Evolutionary conservation across 2,797 vertebrate genomes (phyloP).

Genomic region (Diceros bicornis): DNA sequence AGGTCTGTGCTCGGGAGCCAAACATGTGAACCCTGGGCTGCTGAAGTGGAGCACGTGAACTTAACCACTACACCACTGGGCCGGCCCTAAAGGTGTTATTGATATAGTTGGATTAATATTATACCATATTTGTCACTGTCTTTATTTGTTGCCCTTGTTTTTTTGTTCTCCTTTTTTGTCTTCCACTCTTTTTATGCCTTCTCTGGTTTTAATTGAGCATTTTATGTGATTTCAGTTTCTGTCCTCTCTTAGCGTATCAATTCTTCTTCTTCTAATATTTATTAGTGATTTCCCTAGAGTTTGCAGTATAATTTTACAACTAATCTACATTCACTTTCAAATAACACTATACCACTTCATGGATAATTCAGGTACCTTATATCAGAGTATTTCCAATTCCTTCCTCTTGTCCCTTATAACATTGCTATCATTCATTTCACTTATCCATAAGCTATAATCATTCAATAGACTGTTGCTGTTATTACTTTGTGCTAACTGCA

Average conservation of each 20-base stretch:
- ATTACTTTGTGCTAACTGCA: background rate
- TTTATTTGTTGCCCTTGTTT: background rate
- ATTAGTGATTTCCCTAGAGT: background rate
- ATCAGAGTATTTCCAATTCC: background rate
- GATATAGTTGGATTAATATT: background rate
- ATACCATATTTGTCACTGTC: background rate
- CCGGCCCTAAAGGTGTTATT: background rate
- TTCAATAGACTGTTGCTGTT: background rate
- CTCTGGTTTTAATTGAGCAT: background rate
- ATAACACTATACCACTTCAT: background rate
- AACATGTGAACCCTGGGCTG: too few species aligned
- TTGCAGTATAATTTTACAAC: background rate
- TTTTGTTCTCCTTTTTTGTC: background rate
- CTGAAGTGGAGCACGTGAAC: too few species aligned
- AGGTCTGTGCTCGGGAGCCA: too few species aligned
- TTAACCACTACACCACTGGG: too few species aligned
- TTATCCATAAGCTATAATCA: background rate
- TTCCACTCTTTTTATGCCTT: background rate
- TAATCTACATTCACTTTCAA: background rate
- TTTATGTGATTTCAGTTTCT: background rate
- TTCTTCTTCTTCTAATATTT: background rate
- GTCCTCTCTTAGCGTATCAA: background rate
- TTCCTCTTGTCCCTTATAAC: background rate
- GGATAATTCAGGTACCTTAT: background rate
- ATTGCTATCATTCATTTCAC: background rate